Percentiles rank a stretch among this genome's conserved stretches.
Conservation (phyloP, 1,140 invertebrate species). For the Tetragonula clypearis region DNA sequence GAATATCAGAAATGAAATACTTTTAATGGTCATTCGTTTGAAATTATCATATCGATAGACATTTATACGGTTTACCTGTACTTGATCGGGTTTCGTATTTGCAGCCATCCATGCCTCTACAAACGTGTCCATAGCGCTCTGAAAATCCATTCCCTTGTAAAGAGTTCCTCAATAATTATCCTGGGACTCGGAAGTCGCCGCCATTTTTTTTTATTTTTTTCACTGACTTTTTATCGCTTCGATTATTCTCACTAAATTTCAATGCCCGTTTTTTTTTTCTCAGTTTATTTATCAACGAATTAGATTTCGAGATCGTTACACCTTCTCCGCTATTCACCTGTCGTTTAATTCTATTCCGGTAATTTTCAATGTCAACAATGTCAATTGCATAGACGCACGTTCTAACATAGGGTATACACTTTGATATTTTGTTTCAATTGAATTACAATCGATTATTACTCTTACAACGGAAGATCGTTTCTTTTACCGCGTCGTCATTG, state of each 20-base stretch:
- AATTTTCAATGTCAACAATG: not conserved
- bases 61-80: constrained; percentile 72
- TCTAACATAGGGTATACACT: not conserved
- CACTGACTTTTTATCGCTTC: constrained; percentile 40
- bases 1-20: not conserved
- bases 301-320: too few species aligned
- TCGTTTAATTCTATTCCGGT: not conserved
- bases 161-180: constrained; percentile 62
- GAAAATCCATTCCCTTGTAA: constrained; percentile 92
- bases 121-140: constrained; percentile 98
- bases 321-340: too few species aligned
- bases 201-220: constrained; percentile 59
- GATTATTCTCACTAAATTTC: constrained; percentile 16
- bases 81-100: constrained; percentile 87
- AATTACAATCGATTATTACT: not conserved
- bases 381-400: not conserved
- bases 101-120: constrained; percentile 97
- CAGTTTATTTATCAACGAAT: not conserved
- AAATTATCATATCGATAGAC: not conserved
- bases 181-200: constrained; percentile 63
- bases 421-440: not conserved
- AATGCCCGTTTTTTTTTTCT: not conserved
- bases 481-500: not conserved
- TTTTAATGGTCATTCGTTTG: not conserved
- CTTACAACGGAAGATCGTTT: not conserved